A percentile compares a stretch with the other conserved stretches of the same genome.
Conservation (phyloP, 2,113 vertebrate genomes). For the Pyxicephalus adspersus region DNA sequence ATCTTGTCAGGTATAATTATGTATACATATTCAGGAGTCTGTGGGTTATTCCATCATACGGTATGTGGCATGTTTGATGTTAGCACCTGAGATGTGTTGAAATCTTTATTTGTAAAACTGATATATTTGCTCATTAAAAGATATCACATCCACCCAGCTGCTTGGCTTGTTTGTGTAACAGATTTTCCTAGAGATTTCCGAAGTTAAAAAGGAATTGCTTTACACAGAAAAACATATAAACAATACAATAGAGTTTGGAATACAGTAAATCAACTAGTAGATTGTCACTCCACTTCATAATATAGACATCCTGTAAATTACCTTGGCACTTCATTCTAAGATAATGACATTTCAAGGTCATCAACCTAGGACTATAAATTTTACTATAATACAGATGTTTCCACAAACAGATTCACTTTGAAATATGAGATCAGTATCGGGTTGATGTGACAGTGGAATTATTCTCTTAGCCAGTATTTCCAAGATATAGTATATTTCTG, state of each 20-base stretch:
- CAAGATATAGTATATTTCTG: slow-evolving; percentile 5
- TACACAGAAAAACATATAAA: slow-evolving; percentile 7
- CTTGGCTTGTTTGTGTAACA: slow-evolving; percentile 11
- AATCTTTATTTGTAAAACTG: slow-evolving; percentile 36
- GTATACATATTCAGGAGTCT: background rate
- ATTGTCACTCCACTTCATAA: slow-evolving; percentile 6
- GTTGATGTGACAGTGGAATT: background rate
- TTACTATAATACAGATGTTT: slow-evolving; percentile 30
- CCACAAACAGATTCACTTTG: slow-evolving; percentile 22
- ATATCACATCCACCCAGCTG: background rate
- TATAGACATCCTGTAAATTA: slow-evolving; percentile 44
- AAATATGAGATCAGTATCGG: background rate
- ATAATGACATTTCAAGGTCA: slow-evolving; percentile 51
- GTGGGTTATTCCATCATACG: background rate
- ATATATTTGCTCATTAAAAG: slow-evolving; percentile 29
- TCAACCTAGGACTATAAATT: slow-evolving; percentile 29
- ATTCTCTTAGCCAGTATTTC: background rate
- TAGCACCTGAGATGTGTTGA: background rate
- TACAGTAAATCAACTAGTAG: slow-evolving; percentile 39
- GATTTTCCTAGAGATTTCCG: slow-evolving; percentile 2
- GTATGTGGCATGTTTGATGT: slow-evolving; percentile 3
- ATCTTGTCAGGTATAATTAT: background rate
- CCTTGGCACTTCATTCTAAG: slow-evolving; percentile 36
- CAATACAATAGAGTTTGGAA: background rate
- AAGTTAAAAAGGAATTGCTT: slow-evolving; percentile 1